Conservation (phyloP, 2,797 vertebrate genomes). For the Holocentrus rufus region DNA sequence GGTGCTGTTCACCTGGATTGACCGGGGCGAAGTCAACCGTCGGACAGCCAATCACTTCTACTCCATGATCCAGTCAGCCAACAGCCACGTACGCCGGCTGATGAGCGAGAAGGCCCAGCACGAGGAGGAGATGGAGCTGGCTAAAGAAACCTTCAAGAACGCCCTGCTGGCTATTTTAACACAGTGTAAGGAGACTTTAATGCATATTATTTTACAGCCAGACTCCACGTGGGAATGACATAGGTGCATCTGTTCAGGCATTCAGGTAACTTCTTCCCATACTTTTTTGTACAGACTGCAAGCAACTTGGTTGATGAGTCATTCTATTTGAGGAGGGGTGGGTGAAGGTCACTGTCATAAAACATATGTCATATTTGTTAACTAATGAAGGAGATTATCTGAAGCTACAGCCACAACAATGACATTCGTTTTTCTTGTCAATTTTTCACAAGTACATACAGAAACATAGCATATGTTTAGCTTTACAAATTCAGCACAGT, state of each 20-base stretch:
- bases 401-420: no score
- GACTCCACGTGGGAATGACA: no score
- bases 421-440: no score
- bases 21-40: slow-evolving; percentile 94
- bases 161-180: slow-evolving; percentile 91
- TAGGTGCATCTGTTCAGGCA: background rate
- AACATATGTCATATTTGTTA: no score
- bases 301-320: no score
- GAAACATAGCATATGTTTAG: no score
- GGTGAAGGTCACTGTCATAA: no score
- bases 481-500: no score
- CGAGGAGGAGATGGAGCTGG: slow-evolving; percentile 93
- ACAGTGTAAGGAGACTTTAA: slow-evolving; percentile 89
- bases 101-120: slow-evolving; percentile 93
- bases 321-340: no score
- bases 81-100: slow-evolving; percentile 92
- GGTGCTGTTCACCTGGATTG: slow-evolving; percentile 93
- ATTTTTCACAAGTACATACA: no score
- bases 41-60: slow-evolving; percentile 95
- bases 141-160: slow-evolving; percentile 92
- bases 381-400: no score
- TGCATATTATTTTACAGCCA: background rate
- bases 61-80: slow-evolving; percentile 95
- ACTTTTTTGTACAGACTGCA: background rate
- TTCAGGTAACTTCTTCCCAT: slow-evolving; percentile 37